These are phyloP conservation scores for Cyprinodon diabolis DNA, from an alignment of 2,797 vertebrate species.

Conservation along the genomic window DNA sequence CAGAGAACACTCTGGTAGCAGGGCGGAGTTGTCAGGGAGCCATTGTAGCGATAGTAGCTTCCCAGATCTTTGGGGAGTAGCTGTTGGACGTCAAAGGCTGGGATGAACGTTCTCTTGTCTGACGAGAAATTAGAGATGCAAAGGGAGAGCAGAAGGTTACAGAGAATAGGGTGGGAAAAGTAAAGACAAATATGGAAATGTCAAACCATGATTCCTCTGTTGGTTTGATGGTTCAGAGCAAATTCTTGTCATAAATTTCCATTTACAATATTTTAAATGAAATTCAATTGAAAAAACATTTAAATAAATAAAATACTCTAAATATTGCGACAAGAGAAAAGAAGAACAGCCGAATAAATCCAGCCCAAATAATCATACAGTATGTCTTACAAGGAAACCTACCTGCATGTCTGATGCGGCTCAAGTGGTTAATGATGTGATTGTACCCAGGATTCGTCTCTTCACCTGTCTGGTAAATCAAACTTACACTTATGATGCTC, in stretches of 20 bases:
- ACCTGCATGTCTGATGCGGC: constrained; percentile 85
- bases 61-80: constrained; percentile 86
- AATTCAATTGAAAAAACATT: background rate
- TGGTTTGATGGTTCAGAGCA: background rate
- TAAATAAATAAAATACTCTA: background rate
- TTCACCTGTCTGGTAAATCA: constrained; percentile 79
- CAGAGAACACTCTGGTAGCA: constrained; percentile 91
- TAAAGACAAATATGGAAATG: background rate
- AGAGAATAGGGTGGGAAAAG: too few species aligned
- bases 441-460: constrained; percentile 83
- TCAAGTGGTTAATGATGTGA: constrained; percentile 85
- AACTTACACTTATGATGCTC: constrained; percentile 19
- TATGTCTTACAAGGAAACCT: constrained; percentile 26
- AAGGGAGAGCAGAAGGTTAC: too few species aligned
- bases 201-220: too few species aligned
- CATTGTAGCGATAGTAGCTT: constrained; percentile 89
- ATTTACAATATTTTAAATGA: background rate
- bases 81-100: constrained; percentile 85
- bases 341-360: background rate
- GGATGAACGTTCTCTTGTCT: constrained; percentile 83
- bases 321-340: background rate
- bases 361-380: background rate
- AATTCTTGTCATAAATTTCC: background rate
- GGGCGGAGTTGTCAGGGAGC: constrained; percentile 93
- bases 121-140: constrained; percentile 19